A percentile compares a stretch with the other conserved stretches of the same genome.
Evolutionary conservation across 23 tunicate species (phyloP).

Genomic region (Styela plicata): DNA sequence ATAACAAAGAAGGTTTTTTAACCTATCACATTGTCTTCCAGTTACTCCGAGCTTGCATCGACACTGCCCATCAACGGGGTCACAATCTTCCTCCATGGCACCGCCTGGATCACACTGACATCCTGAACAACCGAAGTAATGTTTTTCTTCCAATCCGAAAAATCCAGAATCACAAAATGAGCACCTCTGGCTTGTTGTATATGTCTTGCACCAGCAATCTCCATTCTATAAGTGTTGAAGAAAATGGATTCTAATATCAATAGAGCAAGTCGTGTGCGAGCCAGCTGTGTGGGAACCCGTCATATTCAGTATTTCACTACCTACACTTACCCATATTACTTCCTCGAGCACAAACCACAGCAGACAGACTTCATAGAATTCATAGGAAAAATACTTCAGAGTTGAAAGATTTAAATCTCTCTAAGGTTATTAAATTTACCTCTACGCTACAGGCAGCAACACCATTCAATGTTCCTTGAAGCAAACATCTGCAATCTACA

Average conservation of each 20-base stretch:
- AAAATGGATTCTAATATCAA: neutral
- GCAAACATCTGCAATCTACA: constrained; percentile 78
- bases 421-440: constrained; percentile 32
- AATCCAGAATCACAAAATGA: constrained; percentile 92
- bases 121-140: constrained; percentile 87
- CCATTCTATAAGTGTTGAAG: constrained; percentile 70
- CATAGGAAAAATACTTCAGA: neutral
- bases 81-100: constrained; percentile 63
- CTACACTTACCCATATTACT: too few relatives aligned
- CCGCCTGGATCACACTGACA: constrained; percentile 98
- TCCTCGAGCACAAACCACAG: too few relatives aligned
- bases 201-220: constrained; percentile 88
- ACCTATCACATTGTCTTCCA: constrained; percentile 86
- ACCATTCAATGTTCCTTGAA: constrained; percentile 90
- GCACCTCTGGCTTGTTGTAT: constrained; percentile 82
- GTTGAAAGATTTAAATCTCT: too few relatives aligned
- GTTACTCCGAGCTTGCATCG: constrained; percentile 57
- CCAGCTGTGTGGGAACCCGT: too few relatives aligned
- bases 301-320: too few relatives aligned
- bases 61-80: constrained; percentile 83
- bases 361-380: neutral
- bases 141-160: constrained; percentile 61
- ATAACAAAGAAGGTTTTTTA: neutral
- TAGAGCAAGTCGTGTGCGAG: too few relatives aligned
- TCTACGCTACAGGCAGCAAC: constrained; percentile 82